These are phyloP conservation scores for Vidua macroura DNA, from an alignment of 2,113 vertebrate genomes.

Conservation along the genomic window DNA sequence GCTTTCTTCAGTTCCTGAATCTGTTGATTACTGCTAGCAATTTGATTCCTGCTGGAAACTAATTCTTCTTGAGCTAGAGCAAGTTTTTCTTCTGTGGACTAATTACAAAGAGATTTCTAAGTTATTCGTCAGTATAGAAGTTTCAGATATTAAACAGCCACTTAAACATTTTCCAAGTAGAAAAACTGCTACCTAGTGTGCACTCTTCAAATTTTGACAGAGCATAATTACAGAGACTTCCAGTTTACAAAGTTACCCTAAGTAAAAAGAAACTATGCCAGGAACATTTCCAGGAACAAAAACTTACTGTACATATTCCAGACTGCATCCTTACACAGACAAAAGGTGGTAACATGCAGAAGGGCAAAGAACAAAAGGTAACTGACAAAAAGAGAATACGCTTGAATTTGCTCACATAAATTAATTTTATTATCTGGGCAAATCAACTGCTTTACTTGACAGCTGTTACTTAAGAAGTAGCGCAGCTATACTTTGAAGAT, in stretches of 20 bases:
- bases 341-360: not conserved
- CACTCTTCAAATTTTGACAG: not conserved
- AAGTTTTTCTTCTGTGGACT: slow-evolving; percentile 90
- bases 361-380: not conserved
- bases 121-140: not conserved
- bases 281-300: not conserved
- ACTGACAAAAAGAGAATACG: not conserved
- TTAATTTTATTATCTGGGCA: not conserved
- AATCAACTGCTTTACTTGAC: not conserved
- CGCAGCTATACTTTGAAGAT: not conserved
- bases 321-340: not conserved
- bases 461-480: not conserved
- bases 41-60: slow-evolving; percentile 84
- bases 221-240: not conserved
- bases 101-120: slow-evolving; percentile 43
- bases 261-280: not conserved
- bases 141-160: not conserved
- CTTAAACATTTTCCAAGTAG: not conserved
- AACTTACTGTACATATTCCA: not conserved
- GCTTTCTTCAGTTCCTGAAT: slow-evolving; percentile 83
- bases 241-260: not conserved
- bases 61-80: slow-evolving; percentile 88
- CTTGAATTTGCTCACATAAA: not conserved
- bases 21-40: slow-evolving; percentile 78
- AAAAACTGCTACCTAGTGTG: not conserved